These are phyloP conservation scores for Emys orbicularis DNA, from an alignment of 2,797 vertebrate genomes.

Conservation along the genomic window DNA sequence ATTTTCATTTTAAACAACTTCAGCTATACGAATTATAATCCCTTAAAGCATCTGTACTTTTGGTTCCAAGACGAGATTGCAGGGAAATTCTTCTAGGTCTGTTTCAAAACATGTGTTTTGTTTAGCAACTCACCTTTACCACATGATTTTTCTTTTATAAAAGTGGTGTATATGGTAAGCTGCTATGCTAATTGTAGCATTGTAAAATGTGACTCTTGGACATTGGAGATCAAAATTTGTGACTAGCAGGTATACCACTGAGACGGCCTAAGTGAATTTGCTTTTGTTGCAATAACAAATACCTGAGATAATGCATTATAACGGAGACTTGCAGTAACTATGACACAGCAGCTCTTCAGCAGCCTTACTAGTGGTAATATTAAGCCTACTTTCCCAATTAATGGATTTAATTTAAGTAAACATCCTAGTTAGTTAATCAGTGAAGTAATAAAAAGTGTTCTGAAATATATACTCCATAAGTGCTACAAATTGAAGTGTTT, in stretches of 20 bases:
- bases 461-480: neutral
- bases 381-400: neutral
- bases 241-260: neutral
- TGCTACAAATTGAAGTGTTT: neutral
- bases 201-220: neutral
- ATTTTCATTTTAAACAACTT: neutral
- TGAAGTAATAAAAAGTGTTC: neutral
- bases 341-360: neutral
- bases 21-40: neutral
- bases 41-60: neutral
- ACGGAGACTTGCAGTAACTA: rapidly evolving
- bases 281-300: neutral
- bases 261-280: neutral
- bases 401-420: neutral
- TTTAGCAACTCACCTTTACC: neutral
- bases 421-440: neutral
- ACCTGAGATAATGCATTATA: neutral
- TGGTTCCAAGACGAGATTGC: neutral
- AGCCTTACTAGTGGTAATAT: neutral
- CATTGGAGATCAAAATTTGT: neutral
- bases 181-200: neutral
- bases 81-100: neutral
- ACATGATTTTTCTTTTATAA: neutral
- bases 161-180: neutral
- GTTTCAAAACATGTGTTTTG: neutral